Base-by-base conservation (phyloP, 2,888 invertebrate species). In the Cheiracanthium punctorium region DNA sequence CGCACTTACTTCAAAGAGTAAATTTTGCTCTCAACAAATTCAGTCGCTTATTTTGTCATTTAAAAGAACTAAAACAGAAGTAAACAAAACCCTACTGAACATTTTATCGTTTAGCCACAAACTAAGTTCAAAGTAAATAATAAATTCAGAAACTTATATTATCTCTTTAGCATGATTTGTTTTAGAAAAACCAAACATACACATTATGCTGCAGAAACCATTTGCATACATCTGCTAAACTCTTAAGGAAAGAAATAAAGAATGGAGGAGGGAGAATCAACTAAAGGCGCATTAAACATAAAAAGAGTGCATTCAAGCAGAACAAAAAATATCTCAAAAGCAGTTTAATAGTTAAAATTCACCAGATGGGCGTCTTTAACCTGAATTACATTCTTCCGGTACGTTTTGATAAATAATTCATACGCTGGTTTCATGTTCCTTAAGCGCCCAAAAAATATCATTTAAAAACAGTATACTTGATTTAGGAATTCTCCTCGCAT, bases 331-430 rank as follows among this genome's bases (percentile, higher is more conserved):
- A 37, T 58, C 24, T 24, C 24, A 58, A 24, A 24, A 24, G 58
- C 20, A 58, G 58, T 58, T 58, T 58, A 24, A 24, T 58, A 5
- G 58, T 58, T 58, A 58, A 58, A 58, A 58, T 58, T 20, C 58
- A 58, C 58, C 20, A 58, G 58, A 58, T 58, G 58, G 24, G 12
- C 12, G 58, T 58, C 58, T 58, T 58, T 58, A 58, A 58, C 58
- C 58, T 58, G 58, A 58, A 58, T 58, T 58, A 24, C 58, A 58
- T 58, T 58, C 12, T 58, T 58, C 58, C 58, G 58, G 58, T 24
- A 24, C 20, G 4, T 58, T 24, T 7, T 58, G 24, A 58, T 58
- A 58, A 58, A 58, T 58, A 58, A 58, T 58, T 58, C 58, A 58
- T 58, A 24, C 24, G 12, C 14, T 5, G 24, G 2, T 5, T 58